These are phyloP conservation scores for Arctopsyche grandis DNA, from an alignment of 1,140 invertebrate genomes.

Conservation along the genomic window DNA sequence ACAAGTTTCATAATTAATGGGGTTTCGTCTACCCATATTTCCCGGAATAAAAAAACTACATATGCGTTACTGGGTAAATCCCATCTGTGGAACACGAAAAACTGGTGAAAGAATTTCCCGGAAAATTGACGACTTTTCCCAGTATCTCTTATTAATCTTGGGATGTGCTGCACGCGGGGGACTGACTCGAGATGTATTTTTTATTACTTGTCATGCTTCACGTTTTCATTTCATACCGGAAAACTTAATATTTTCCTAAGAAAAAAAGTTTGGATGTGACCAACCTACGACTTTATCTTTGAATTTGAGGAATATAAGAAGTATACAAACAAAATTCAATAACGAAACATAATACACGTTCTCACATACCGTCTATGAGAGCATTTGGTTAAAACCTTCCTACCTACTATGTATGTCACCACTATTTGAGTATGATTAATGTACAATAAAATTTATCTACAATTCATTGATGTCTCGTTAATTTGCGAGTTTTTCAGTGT, in stretches of 20 bases:
- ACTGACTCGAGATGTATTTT: neutral
- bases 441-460: no score
- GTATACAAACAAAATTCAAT: no score
- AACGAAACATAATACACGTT: no score
- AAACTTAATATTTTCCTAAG: neutral
- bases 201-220: neutral
- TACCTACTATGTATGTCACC: no score
- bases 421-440: no score
- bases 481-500: no score
- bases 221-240: neutral
- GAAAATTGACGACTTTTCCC: neutral
- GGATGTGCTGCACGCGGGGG: neutral
- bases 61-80: neutral
- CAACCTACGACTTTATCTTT: no score
- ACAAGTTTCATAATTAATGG: constrained; percentile 20
- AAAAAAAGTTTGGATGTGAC: neutral
- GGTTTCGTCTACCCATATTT: neutral
- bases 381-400: no score
- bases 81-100: neutral
- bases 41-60: neutral
- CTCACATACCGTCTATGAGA: no score
- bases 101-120: neutral
- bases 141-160: neutral
- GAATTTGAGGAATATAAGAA: no score
- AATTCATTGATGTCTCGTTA: no score